Percentiles rank a stretch among this genome's conserved stretches.
Evolutionary conservation across 2,888 invertebrate genomes (phyloP).

Genomic region (Pachymerium ferrugineum): DNA sequence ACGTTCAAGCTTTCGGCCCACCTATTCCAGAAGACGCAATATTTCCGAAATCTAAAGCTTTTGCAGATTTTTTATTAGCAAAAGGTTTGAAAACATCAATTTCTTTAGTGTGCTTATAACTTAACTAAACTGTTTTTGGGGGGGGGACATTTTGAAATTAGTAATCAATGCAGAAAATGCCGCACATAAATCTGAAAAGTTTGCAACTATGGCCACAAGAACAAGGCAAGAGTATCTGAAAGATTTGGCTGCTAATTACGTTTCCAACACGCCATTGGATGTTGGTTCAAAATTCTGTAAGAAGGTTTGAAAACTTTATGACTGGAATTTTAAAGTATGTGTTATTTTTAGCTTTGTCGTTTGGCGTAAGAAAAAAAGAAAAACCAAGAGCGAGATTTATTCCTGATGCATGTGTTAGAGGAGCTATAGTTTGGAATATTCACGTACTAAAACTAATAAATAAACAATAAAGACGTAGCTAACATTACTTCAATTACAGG

Average conservation of each 20-base stretch:
- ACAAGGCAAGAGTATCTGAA: constrained; percentile 93
- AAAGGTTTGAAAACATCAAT: no score
- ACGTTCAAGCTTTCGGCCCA: constrained; percentile 95
- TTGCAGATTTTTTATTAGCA: constrained; percentile 88
- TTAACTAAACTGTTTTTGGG: no score
- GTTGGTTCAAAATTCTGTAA: constrained; percentile 80
- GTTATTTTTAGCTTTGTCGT: constrained; percentile 48
- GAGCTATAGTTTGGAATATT: constrained; percentile 78
- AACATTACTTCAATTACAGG: no score
- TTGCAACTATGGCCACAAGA: constrained; percentile 92
- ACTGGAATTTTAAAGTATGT: background rate
- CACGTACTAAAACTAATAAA: constrained; percentile 55
- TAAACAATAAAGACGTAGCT: no score
- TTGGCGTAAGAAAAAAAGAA: constrained; percentile 71
- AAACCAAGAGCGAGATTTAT: constrained; percentile 65
- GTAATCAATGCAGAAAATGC: constrained; percentile 96
- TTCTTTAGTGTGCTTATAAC: no score
- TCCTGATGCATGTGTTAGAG: constrained; percentile 63
- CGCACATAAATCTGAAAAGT: constrained; percentile 91
- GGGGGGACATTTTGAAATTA: constrained; percentile 43
- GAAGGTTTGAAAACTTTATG: no score
- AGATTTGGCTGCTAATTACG: constrained; percentile 79
- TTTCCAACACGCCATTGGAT: constrained; percentile 72
- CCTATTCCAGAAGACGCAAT: constrained; percentile 79
- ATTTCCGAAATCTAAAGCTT: constrained; percentile 83